Percentiles rank a stretch among this genome's conserved stretches.
phyloP scores from a whole-genome alignment of 2,113 vertebrate genomes.

The Entelurus aequoreus region DNA sequence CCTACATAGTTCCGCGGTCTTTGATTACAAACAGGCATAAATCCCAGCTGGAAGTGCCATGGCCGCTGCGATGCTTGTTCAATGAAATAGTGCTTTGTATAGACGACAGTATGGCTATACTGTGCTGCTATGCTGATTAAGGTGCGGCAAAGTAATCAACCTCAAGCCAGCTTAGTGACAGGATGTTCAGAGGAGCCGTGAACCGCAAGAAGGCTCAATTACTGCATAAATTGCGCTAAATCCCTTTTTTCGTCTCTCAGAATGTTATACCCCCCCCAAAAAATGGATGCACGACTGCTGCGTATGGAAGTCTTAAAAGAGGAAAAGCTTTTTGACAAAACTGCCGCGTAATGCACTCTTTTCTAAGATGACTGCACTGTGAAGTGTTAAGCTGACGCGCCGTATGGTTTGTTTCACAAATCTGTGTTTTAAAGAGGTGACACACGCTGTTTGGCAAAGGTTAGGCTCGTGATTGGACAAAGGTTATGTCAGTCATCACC shows the following conservation, averaged over 20 bases:
- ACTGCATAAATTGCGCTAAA: slow-evolving; percentile 64
- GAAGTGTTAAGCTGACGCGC: neutral
- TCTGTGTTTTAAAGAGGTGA: neutral
- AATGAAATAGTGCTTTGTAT: slow-evolving; percentile 30
- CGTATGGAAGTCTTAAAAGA: slow-evolving; percentile 30
- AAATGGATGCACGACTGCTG: slow-evolving; percentile 24
- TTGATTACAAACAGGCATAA: slow-evolving; percentile 28
- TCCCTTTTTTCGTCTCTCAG: slow-evolving; percentile 59
- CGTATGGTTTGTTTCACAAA: neutral
- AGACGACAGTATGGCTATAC: slow-evolving; percentile 41
- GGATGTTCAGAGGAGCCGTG: slow-evolving; percentile 67
- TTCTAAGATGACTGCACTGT: no score
- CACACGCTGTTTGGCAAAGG: neutral
- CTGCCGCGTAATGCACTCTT: slow-evolving; percentile 39
- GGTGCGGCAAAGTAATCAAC: slow-evolving; percentile 57
- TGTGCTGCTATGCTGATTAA: slow-evolving; percentile 59
- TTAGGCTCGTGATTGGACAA: neutral
- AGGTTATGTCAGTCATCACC: no score
- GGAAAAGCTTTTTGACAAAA: slow-evolving; percentile 26
- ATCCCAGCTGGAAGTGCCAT: slow-evolving; percentile 21
- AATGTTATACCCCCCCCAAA: slow-evolving; percentile 44
- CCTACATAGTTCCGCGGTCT: slow-evolving; percentile 17
- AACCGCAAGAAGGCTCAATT: slow-evolving; percentile 68
- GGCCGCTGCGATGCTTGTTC: slow-evolving; percentile 22
- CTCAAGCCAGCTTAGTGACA: slow-evolving; percentile 62